phyloP scores from a whole-genome alignment of 2,113 vertebrate genomes.

The Egretta garzetta region DNA sequence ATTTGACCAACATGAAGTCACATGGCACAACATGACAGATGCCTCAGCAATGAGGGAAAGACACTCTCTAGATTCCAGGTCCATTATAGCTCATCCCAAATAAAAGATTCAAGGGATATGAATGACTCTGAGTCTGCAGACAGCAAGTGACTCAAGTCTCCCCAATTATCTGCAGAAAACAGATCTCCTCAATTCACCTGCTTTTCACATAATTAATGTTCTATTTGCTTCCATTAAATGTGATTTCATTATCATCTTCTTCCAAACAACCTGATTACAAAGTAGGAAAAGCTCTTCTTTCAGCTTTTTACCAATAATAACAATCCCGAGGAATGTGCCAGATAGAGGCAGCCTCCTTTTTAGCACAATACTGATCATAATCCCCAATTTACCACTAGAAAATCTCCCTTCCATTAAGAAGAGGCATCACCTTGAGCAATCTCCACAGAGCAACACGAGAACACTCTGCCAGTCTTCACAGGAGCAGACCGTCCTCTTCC shows the following conservation, averaged over 20 bases:
- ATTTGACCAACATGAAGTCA: background rate
- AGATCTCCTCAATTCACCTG: conserved; percentile 1
- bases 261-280: conserved; percentile 6
- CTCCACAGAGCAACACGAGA: background rate
- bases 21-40: conserved; percentile 41
- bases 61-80: conserved; percentile 16
- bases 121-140: conserved; percentile 31
- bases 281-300: background rate
- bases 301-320: background rate
- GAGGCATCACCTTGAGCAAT: background rate
- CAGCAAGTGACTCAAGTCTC: conserved; percentile 23
- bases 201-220: conserved; percentile 31
- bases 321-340: background rate
- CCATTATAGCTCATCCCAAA: conserved; percentile 48
- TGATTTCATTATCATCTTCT: conserved; percentile 22
- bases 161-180: conserved; percentile 34
- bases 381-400: background rate
- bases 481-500: background rate
- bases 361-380: background rate
- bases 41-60: conserved; percentile 60
- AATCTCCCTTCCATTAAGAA: background rate
- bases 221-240: conserved; percentile 11
- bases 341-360: background rate
- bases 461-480: background rate
- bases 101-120: conserved; percentile 49